These are phyloP conservation scores for Charanyca ferruginea DNA, from an alignment of 2,888 invertebrate species.

Conservation along the genomic window DNA sequence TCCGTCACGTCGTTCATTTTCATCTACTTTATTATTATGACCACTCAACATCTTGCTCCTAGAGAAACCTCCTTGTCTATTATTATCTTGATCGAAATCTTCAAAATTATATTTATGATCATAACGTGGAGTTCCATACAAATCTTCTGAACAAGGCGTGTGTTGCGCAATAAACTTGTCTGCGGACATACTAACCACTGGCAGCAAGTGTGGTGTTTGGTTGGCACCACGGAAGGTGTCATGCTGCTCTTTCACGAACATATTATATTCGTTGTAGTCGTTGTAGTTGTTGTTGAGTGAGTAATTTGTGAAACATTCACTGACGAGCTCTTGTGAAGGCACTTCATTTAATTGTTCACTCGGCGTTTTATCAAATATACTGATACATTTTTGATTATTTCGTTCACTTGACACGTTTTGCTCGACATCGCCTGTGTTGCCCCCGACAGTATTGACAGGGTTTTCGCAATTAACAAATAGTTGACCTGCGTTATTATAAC, in stretches of 20 bases:
- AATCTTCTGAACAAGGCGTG: slow-evolving; percentile 27
- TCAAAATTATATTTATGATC: slow-evolving; percentile 18
- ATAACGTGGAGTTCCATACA: slow-evolving; percentile 5
- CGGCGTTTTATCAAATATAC: slow-evolving; percentile 32
- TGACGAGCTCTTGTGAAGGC: slow-evolving; percentile 23
- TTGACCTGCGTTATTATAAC: slow-evolving; percentile 32
- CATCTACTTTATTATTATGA: slow-evolving; percentile 4
- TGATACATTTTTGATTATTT: slow-evolving; percentile 39
- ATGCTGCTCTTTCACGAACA: slow-evolving; percentile 11
- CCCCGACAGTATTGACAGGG: slow-evolving; percentile 36
- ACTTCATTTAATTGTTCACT: slow-evolving; percentile 12
- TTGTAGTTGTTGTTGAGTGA: slow-evolving; percentile 23
- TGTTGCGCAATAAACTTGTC: slow-evolving; percentile 8
- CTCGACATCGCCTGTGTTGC: slow-evolving; percentile 21
- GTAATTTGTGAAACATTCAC: slow-evolving; percentile 32
- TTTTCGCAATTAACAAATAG: slow-evolving; percentile 45
- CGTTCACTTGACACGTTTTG: slow-evolving; percentile 23
- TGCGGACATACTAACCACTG: slow-evolving; percentile 14
- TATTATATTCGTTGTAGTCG: no score
- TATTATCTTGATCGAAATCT: slow-evolving; percentile 33
- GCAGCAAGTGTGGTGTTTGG: slow-evolving; percentile 11
- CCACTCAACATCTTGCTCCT: slow-evolving; percentile 12
- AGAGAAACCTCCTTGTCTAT: slow-evolving; percentile 18
- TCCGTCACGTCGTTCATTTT: slow-evolving; percentile 70
- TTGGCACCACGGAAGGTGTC: not conserved